Evolutionary conservation across 1,140 invertebrate species (phyloP).

Genomic region (Episyrphus balteatus): DNA sequence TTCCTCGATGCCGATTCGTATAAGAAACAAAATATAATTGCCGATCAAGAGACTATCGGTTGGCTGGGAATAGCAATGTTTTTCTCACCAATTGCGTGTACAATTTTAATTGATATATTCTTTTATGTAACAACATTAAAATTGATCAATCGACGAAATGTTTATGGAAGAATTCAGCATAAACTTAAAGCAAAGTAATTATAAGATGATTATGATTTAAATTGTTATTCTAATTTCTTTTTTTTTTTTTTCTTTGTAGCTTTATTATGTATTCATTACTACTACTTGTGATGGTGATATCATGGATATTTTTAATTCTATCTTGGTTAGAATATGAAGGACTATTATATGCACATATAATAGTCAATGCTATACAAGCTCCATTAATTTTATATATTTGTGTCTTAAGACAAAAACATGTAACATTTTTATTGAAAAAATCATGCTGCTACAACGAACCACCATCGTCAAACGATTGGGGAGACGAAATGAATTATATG

Average conservation of each 20-base stretch:
- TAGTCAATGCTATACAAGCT: constrained; percentile 59
- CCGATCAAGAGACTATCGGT: constrained; percentile 58
- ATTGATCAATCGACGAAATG: constrained; percentile 63
- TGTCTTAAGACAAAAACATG: constrained; percentile 60
- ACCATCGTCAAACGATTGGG: constrained; percentile 59
- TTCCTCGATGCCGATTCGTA: constrained; percentile 56
- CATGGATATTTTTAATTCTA: constrained; percentile 62
- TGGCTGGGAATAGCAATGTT: constrained; percentile 69
- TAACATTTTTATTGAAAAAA: constrained; percentile 62
- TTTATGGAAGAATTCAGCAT: constrained; percentile 72
- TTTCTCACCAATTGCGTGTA: constrained; percentile 66
- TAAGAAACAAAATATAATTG: constrained; percentile 39
- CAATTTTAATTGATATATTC: constrained; percentile 62
- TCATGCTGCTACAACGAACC: constrained; percentile 62
- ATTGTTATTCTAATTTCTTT: constrained; percentile 1
- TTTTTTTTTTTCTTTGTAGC: constrained; percentile 41
- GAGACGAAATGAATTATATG: constrained; percentile 75
- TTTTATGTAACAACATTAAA: constrained; percentile 68
- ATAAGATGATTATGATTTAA: constrained; percentile 4
- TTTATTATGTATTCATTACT: constrained; percentile 67
- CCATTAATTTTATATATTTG: constrained; percentile 65
- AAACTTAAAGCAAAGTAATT: constrained; percentile 70
- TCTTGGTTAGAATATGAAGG: constrained; percentile 59
- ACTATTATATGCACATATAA: constrained; percentile 58
- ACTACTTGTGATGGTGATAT: constrained; percentile 56